Base-by-base conservation (phyloP, 2,113 vertebrate genomes). In the Acrocephalus arundinaceus region DNA sequence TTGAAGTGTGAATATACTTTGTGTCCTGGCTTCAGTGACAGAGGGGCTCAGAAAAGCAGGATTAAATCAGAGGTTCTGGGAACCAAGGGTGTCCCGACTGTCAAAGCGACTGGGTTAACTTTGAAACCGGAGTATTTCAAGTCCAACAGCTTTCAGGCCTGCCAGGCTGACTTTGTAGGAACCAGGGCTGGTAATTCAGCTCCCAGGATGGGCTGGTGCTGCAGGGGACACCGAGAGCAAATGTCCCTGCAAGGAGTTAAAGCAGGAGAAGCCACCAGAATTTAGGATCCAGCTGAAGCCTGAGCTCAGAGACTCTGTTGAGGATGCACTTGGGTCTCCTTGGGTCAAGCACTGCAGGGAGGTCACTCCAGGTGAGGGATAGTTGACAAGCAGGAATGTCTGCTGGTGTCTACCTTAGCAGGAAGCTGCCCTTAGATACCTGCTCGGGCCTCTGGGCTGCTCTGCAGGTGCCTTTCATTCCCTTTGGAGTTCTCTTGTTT, bases 361-460 rank as follows among this genome's bases (percentile, higher is more conserved):
- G 96, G 97, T 97, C 94, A 87, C 73, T 67, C 92, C 93, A 96
- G 97, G 97, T 97, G 63, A 91, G 66, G 85, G 73, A 5, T 4
- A 80, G 63, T 2, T 58, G 82, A 90, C 79, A 63, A 83, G 70
- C 85, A 89, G 95, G 68, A 93, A 72, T 75, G 59, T 80, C 84
- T 85, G 72, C 92, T 82, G 76, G 24, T 88, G 86, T 31, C 83
- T 90, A 0, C 33, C 48, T 33, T 10, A 25, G 55, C 55, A 35
- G 21, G 18, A 24, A 33, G 63, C 66, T 65, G 82, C 30, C 41
- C 33, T 31, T 2, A 10, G 81, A 2, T n/a, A 31, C 48, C 54
- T 94, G 65, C 67, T 92, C 48, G 1, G 25, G 31, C 85, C 59
- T 49, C n/a, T 63, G 68, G 37, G 58, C 72, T 82, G 59, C 58